Conservation (phyloP, 2,113 vertebrate genomes). For the Tachysurus vachellii region DNA sequence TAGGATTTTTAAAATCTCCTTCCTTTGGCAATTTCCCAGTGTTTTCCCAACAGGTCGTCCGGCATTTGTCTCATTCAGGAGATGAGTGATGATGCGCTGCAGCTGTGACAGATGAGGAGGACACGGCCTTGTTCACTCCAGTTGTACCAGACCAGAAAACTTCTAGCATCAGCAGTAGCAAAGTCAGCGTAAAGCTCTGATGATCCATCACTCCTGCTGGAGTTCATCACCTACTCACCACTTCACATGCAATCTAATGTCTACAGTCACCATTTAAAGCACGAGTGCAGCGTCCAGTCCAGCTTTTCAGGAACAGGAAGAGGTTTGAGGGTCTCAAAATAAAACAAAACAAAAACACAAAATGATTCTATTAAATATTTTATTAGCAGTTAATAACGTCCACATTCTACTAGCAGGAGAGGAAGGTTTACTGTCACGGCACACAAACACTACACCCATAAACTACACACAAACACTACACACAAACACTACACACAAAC, state of each 20-base stretch:
- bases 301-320: background rate
- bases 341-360: background rate
- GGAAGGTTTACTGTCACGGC: background rate
- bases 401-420: background rate
- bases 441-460: background rate
- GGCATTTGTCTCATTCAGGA: conserved; percentile 53
- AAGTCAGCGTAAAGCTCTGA: conserved; percentile 37
- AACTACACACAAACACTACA: background rate
- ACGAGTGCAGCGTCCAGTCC: background rate
- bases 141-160: conserved; percentile 47
- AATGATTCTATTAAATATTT: background rate
- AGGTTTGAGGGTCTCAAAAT: background rate
- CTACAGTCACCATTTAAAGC: background rate
- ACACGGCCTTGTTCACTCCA: conserved; percentile 51
- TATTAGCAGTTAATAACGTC: background rate
- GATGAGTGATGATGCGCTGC: conserved; percentile 58
- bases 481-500: too few relatives aligned
- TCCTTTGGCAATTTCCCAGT: conserved; percentile 17
- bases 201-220: conserved; percentile 59
- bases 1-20: background rate
- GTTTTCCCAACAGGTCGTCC: conserved; percentile 5
- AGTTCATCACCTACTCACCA: conserved; percentile 37
- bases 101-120: conserved; percentile 59
- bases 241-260: conserved; percentile 10
- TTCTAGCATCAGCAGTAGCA: conserved; percentile 60